Conservation (phyloP, 1,140 invertebrate species). For the Nylanderia fulva region DNA sequence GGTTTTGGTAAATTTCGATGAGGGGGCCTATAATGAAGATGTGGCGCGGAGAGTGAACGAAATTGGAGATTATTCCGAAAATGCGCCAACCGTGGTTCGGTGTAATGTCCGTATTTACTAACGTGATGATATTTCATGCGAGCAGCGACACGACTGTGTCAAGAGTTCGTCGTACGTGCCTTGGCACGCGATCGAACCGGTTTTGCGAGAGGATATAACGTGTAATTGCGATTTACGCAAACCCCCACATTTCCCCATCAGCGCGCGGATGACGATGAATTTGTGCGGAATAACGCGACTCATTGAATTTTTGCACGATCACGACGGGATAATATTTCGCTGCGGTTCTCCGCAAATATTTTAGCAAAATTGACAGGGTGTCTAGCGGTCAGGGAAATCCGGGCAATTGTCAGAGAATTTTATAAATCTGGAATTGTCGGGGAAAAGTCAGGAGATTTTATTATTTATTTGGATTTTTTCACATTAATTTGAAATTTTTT, state of each 20-base stretch:
- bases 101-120: slow-evolving; percentile 14
- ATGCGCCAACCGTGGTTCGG: neutral
- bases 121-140: slow-evolving; percentile 19
- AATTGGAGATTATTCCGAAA: slow-evolving; percentile 32
- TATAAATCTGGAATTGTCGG: too few species aligned
- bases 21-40: neutral
- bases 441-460: too few species aligned
- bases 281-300: slow-evolving; percentile 12
- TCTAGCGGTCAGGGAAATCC: too few species aligned
- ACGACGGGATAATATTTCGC: slow-evolving; percentile 18
- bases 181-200: slow-evolving; percentile 55
- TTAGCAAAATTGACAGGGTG: too few species aligned
- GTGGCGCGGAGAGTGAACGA: neutral
- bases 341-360: neutral
- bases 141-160: slow-evolving; percentile 2
- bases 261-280: neutral
- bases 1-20: neutral
- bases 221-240: slow-evolving; percentile 51
- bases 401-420: too few species aligned
- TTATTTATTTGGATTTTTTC: too few species aligned
- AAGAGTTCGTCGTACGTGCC: slow-evolving; percentile 46
- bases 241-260: neutral
- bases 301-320: neutral
- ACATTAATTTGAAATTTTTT: too few species aligned
- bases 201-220: slow-evolving; percentile 29